Conservation (phyloP, 2,888 invertebrate genomes). For the Pogonocherus hispidulus region DNA sequence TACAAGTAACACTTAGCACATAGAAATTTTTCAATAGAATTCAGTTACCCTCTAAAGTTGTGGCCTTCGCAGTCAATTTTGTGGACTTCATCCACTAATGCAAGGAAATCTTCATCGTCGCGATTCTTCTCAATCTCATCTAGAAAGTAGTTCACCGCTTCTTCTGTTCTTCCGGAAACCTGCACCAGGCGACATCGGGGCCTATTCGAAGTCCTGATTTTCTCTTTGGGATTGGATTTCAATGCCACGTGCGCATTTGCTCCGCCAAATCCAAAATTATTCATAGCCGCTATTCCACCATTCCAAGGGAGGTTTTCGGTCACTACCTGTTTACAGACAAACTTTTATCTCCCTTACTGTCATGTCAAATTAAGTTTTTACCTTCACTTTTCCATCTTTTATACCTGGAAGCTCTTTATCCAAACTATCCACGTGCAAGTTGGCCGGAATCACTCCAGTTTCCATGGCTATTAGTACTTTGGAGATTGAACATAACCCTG, state of each 20-base stretch:
- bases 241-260: constrained; percentile 71
- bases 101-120: constrained; percentile 78
- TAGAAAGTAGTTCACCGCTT: constrained; percentile 77
- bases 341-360: no score
- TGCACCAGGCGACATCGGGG: constrained; percentile 67
- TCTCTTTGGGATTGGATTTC: constrained; percentile 63
- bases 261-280: constrained; percentile 79
- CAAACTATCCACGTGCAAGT: constrained; percentile 78
- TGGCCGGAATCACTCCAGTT: constrained; percentile 77
- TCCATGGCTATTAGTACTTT: constrained; percentile 76
- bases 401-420: constrained; percentile 70
- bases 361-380: no score
- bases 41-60: constrained; percentile 80
- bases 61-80: constrained; percentile 79
- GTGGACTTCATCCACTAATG: constrained; percentile 81
- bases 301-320: constrained; percentile 69
- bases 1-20: constrained; percentile 29
- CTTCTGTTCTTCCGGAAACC: constrained; percentile 79
- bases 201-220: constrained; percentile 37
- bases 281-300: constrained; percentile 73
- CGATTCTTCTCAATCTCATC: constrained; percentile 72
- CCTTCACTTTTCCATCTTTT: constrained; percentile 70
- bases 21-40: no score
- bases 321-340: constrained; percentile 61
- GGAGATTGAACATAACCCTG: constrained; percentile 82